phyloP scores from a whole-genome alignment of 2,113 vertebrate species.

The Python bivittatus region DNA sequence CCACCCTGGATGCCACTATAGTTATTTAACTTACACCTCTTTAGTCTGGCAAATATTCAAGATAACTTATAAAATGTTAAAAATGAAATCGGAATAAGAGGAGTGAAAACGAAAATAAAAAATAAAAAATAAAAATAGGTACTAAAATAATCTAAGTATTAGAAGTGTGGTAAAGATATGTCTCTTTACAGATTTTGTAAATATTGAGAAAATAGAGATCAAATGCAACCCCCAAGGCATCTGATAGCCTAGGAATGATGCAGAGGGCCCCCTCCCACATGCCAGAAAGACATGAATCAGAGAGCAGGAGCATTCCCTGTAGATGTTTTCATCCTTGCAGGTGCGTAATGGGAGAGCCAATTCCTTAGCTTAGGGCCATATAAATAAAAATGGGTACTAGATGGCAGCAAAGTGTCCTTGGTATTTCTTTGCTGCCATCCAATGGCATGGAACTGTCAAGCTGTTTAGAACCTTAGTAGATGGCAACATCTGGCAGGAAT shows the following conservation, averaged over 20 bases:
- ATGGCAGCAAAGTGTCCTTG: neutral
- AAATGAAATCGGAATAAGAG: neutral
- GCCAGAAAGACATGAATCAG: neutral
- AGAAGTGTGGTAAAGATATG: neutral
- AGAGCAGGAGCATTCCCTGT: neutral
- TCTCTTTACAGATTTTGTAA: neutral
- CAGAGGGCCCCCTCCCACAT: neutral
- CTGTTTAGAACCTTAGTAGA: neutral
- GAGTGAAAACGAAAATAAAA: neutral
- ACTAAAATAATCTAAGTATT: neutral
- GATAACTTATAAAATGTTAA: neutral
- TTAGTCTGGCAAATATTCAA: neutral
- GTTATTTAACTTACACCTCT: neutral
- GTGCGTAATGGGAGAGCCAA: neutral
- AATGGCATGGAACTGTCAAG: neutral
- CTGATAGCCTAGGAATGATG: neutral
- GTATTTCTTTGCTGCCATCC: neutral
- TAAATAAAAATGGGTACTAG: neutral
- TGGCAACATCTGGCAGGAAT: neutral
- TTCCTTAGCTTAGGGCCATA: neutral
- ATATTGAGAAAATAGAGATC: neutral
- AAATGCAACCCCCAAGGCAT: neutral
- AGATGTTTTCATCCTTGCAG: neutral
- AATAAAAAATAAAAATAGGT: neutral
- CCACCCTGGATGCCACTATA: neutral